These are phyloP conservation scores for Psettodes erumei DNA, from an alignment of 2,113 vertebrate species.

Conservation along the genomic window DNA sequence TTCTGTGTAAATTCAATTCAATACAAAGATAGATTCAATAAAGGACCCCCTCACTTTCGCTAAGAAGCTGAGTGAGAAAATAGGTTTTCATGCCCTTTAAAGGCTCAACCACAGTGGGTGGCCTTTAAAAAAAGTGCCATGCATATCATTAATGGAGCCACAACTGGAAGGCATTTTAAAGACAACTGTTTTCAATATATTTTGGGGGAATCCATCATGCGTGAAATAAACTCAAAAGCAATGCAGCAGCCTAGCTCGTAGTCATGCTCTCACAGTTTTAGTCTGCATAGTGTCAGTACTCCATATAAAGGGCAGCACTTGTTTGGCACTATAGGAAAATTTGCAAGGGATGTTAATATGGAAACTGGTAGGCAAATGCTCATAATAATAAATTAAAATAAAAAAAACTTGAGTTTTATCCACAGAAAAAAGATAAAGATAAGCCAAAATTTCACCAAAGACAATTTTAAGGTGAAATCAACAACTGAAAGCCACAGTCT, in stretches of 20 bases:
- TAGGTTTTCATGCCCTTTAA: not conserved
- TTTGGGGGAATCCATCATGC: conserved; percentile 1
- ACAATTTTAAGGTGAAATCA: not conserved
- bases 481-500: not conserved
- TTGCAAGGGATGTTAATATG: not conserved
- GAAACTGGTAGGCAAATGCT: not conserved
- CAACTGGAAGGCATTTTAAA: conserved; percentile 14
- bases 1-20: too few relatives aligned
- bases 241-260: not conserved
- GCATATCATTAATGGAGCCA: not conserved
- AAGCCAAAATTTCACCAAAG: not conserved
- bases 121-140: not conserved
- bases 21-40: not conserved
- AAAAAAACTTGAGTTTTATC: not conserved
- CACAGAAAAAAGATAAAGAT: not conserved
- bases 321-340: conserved; percentile 12
- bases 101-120: not conserved
- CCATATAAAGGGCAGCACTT: not conserved
- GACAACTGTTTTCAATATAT: conserved; percentile 8
- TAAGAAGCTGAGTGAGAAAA: not conserved
- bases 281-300: not conserved
- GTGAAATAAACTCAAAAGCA: conserved; percentile 23
- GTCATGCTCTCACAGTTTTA: not conserved
- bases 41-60: not conserved
- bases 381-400: too few relatives aligned